Percentiles rank a stretch among this genome's conserved stretches.
Conservation (phyloP, 2,113 vertebrate genomes). For the Bubalus kerabau region DNA sequence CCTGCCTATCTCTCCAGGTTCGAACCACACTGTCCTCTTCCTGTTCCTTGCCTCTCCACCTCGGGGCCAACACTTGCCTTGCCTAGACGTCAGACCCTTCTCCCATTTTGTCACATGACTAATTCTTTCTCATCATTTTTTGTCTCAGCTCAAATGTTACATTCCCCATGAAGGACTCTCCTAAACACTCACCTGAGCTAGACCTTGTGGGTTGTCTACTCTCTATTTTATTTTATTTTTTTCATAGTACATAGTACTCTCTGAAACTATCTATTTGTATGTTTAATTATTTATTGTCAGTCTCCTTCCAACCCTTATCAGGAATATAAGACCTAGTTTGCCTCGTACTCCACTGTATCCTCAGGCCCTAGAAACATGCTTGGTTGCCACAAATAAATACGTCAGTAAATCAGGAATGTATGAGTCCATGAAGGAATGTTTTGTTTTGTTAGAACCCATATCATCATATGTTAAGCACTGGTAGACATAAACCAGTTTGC, state of each 20-base stretch:
- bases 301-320: background rate
- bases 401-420: background rate
- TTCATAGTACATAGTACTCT: background rate
- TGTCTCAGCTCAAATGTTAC: background rate
- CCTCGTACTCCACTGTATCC: background rate
- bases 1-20: background rate
- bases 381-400: background rate
- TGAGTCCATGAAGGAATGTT: background rate
- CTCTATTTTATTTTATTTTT: background rate
- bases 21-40: background rate
- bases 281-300: background rate
- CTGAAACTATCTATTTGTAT: background rate
- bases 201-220: background rate
- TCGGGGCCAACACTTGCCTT: background rate
- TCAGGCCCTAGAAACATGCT: background rate
- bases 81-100: background rate
- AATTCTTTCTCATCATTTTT: background rate
- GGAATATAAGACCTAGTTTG: background rate
- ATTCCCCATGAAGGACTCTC: background rate
- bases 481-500: background rate
- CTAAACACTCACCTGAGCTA: background rate
- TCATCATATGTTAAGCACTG: background rate
- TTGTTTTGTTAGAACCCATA: background rate
- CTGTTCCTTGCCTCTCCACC: background rate
- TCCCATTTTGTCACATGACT: background rate